Evolutionary conservation across 1,140 invertebrate species (phyloP), one percentile per base, ranked within the genome.

Genomic region (Pseudomyrmex cubaensis): DNA sequence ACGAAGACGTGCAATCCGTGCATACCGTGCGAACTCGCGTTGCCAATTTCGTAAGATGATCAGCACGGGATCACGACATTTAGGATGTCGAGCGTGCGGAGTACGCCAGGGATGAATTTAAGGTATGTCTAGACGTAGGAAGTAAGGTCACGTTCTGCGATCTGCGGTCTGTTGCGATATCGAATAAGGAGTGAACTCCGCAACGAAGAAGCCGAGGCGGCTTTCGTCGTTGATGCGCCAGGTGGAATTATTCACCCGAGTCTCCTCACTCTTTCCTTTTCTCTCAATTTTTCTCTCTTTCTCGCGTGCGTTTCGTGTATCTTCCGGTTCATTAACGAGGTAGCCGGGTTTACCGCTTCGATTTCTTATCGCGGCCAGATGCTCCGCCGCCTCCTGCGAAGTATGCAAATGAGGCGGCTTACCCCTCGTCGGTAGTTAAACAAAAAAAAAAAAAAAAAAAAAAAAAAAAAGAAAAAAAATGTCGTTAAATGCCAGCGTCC

Each of bases 291-390:
- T 35, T 35, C 5, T 35, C 35, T 35, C 35, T 35, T 35, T 35
- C 35, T 7, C 35, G 35, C 35, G 35, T 25, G 22, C 48, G n/a
- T 77, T 63, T 54, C 66, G 66, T 59, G 20, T 61, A 72, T 20
- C 76, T 80, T 80, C 66, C 20, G 22, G 54, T 59, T 80, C 66
- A 80, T 61, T 80, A 80, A 80, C 76, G 76, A 59, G 66, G 54
- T 35, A 35, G 54, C n/a, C 46, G 56, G 35, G 66, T 80, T 52
- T n/a, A 48, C 54, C 76, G 54, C 64, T 59, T 80, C 76, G 54
- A 61, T 80, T 70, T 57, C 66, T 70, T 80, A 80, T 72, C 76
- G 66, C 22, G 48, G 48, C 61, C 74, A 76, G 74, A 76, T 76
- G 76, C 54, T 72, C 46, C 56, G 12, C 20, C 54, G 66, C 44